Conservation (phyloP, 2,113 vertebrate genomes). For the Formicarius rufipectus region DNA sequence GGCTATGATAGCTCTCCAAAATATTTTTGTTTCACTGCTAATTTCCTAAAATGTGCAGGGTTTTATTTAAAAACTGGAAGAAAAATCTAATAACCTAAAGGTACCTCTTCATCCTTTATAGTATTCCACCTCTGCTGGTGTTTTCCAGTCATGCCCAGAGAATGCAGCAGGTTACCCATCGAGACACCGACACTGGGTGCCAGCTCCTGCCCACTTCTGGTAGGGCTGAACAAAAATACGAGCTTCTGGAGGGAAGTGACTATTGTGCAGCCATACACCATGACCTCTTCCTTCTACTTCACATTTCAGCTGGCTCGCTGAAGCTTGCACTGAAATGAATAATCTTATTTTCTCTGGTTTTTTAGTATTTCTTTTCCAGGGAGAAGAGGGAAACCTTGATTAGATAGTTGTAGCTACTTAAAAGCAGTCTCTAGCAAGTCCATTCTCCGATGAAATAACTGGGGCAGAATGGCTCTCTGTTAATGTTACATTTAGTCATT, state of each 20-base stretch:
- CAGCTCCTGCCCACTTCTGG: background rate
- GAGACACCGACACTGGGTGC: fast-evolving
- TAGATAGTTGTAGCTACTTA: conserved; percentile 22
- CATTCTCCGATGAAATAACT: conserved; percentile 46
- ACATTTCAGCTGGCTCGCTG: background rate
- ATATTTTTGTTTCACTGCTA: background rate
- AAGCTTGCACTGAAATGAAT: background rate
- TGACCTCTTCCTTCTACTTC: background rate
- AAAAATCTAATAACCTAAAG: background rate
- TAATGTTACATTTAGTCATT: conserved; percentile 67
- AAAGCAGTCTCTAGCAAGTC: conserved; percentile 37
- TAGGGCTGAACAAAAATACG: background rate
- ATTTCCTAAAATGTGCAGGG: background rate
- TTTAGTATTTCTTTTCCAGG: background rate
- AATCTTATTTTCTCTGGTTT: background rate
- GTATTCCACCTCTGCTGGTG: background rate
- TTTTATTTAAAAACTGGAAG: background rate
- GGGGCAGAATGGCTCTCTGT: conserved; percentile 62
- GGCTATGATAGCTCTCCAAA: background rate
- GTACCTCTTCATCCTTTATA: background rate
- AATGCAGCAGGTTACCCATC: background rate
- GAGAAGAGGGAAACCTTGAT: background rate
- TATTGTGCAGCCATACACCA: background rate
- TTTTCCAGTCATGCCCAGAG: background rate
- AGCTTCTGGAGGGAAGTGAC: background rate